Evolutionary conservation across 2,797 vertebrate genomes (phyloP).

Genomic region (Muscicapa striata): DNA sequence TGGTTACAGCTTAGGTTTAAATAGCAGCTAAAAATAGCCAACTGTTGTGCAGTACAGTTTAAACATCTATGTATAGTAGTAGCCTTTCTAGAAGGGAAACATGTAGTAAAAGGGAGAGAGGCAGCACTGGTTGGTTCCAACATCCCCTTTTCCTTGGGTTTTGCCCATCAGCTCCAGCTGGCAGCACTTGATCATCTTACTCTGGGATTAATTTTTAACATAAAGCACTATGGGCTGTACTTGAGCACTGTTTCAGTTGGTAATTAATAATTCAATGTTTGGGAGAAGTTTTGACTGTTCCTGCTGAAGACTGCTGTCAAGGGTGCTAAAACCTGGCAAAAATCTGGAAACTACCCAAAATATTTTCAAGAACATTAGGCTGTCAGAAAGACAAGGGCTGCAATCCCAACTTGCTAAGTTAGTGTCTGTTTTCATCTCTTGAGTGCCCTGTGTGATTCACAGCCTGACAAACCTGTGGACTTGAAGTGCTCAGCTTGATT

Average conservation of each 20-base stretch:
- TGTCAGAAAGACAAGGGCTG: neutral
- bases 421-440: neutral
- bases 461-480: neutral
- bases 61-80: slow-evolving; percentile 50
- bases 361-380: neutral
- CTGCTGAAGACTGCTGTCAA: neutral
- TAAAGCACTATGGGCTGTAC: neutral
- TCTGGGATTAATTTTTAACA: neutral
- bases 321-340: neutral
- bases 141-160: neutral
- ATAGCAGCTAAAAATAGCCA: slow-evolving; percentile 63
- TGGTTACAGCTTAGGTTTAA: slow-evolving; percentile 64
- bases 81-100: slow-evolving; percentile 53
- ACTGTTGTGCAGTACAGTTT: slow-evolving; percentile 37
- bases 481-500: neutral
- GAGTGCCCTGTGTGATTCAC: neutral
- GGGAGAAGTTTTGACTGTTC: neutral
- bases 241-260: fast-evolving
- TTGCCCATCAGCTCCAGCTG: neutral
- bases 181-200: neutral
- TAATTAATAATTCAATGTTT: neutral
- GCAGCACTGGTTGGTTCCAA: neutral
- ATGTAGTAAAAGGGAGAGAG: neutral
- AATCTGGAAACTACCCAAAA: neutral
- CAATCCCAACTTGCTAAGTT: neutral